Evolutionary conservation across 2,888 invertebrate species (phyloP).

Genomic region (Deilephila porcellus): DNA sequence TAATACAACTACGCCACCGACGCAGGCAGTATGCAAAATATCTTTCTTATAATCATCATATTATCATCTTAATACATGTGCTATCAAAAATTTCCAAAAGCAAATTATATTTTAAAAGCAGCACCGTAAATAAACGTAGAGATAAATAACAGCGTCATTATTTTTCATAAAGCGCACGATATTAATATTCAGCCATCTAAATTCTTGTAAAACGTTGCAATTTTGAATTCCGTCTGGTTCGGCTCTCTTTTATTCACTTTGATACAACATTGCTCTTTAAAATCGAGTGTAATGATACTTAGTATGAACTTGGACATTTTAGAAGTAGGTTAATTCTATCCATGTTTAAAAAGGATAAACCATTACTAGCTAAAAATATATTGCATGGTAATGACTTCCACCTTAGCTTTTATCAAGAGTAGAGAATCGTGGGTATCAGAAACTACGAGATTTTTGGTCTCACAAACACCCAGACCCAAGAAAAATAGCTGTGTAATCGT

Average conservation of each 20-base stretch:
- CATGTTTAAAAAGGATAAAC: too few species aligned
- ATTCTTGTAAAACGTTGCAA: conserved; percentile 13
- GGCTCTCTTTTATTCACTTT: background rate
- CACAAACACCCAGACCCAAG: too few species aligned
- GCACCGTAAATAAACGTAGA: too few species aligned
- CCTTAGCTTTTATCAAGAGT: too few species aligned
- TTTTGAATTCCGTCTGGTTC: background rate
- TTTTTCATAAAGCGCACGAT: background rate
- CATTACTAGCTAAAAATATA: too few species aligned
- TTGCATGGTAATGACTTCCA: too few species aligned
- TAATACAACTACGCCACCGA: too few species aligned
- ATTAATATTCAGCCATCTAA: background rate
- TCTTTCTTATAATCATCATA: background rate
- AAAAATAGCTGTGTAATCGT: too few species aligned
- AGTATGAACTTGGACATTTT: background rate
- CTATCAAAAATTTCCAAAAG: too few species aligned
- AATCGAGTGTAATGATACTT: background rate
- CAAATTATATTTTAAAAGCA: too few species aligned
- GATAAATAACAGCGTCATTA: background rate
- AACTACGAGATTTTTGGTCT: too few species aligned
- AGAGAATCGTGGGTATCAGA: too few species aligned
- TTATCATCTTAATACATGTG: background rate
- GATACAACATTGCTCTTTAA: background rate
- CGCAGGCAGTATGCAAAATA: background rate
- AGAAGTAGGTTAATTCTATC: background rate